Conservation (phyloP, 2,113 vertebrate species). For the Nothocercus julius region DNA sequence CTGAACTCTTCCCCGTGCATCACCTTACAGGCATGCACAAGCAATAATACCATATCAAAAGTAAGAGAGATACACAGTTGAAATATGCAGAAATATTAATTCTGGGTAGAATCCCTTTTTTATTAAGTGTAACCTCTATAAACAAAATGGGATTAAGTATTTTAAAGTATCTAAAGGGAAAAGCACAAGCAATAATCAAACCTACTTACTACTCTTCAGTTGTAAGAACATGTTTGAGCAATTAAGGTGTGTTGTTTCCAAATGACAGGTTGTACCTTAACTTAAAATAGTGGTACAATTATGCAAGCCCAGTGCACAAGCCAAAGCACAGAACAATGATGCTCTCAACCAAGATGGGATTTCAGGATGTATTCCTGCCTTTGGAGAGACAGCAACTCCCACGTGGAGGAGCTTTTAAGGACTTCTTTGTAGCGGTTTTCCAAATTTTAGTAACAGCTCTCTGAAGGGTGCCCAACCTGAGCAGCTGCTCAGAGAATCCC, state of each 20-base stretch:
- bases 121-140: background rate
- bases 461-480: background rate
- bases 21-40: background rate
- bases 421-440: background rate
- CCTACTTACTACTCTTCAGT: background rate
- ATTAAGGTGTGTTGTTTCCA: background rate
- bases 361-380: background rate
- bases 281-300: background rate
- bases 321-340: background rate
- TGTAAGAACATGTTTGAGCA: background rate
- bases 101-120: background rate
- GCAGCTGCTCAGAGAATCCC: background rate
- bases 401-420: background rate
- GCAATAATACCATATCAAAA: background rate
- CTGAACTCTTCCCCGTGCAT: background rate
- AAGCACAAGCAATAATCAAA: background rate
- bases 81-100: background rate
- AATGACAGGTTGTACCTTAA: background rate
- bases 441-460: background rate
- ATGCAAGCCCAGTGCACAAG: background rate
- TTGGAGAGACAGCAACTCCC: background rate
- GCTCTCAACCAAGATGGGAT: background rate
- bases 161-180: rapidly evolving
- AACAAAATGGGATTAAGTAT: background rate
- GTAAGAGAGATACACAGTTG: background rate